Evolutionary conservation across 2,888 invertebrate genomes (phyloP), one percentile per base, ranked within the genome.

Genomic region (Priocnemis perturbator): DNA sequence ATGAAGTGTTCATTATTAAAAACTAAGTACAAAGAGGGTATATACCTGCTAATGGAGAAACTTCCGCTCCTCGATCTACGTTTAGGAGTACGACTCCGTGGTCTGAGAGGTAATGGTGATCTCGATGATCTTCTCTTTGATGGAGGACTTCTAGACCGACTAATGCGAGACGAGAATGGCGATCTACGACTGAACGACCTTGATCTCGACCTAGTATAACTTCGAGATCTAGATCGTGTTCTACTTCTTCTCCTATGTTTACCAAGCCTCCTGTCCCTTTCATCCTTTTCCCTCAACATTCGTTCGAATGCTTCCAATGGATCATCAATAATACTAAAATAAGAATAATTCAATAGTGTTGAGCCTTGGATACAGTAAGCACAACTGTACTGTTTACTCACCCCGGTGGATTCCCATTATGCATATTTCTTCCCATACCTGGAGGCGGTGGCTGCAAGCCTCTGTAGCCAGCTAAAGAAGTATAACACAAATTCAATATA

Each of bases 301-400:
- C 96, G 92, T 88, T 96, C 95, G 88, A 97, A 97, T 62, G 95
- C 96, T 88, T 96, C 96, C 81, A 96, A 89, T 3, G 96, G 96
- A 90, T 97, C 96, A 84, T 95, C 96, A 78, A 94, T 95, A 69
- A 93, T 92, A 79, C 95, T 95, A 88, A 7, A 37, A 37, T 17
- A 73, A 89, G 89, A 60, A 21, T 44, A 23, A 4, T 26, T 26
- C 2, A n/a, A 19, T n/a, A 50, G 17, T 2, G 50, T 61, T 53
- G 17, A 11, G 2, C 7, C 21, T 26, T 64, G 3, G 17, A 55
- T 19, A 52, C 56, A 21, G 21, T 48, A 19, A 44, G 56, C 19
- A 30, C 23, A 50, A 11, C 20, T 9, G 23, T 17, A 7, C 5
- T 4, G 48, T 48, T 60, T 21, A 78, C 79, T 73, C 87, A 92